Conservation (phyloP, 2,797 vertebrate genomes). For the Amblyopsis hoosieri region DNA sequence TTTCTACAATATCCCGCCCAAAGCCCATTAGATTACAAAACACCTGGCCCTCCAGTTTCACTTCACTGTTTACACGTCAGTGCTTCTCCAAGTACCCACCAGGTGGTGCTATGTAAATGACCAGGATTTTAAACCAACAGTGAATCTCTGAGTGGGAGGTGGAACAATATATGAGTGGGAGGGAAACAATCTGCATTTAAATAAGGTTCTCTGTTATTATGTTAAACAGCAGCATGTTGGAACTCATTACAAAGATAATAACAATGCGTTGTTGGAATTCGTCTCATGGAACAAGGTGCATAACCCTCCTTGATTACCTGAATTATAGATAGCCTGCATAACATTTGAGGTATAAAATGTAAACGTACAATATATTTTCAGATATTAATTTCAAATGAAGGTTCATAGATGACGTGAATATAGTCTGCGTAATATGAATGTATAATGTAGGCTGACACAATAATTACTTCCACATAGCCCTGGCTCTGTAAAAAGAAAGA, state of each 20-base stretch:
- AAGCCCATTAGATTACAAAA: neutral
- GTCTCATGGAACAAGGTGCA: slow-evolving; percentile 18
- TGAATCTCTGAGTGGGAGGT: slow-evolving; percentile 35
- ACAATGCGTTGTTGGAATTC: slow-evolving; percentile 62
- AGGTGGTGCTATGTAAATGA: slow-evolving; percentile 70
- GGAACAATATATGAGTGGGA: slow-evolving; percentile 9
- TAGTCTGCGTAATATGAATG: too few relatives aligned
- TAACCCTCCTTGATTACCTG: slow-evolving; percentile 14
- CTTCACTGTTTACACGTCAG: neutral
- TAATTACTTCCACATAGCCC: too few relatives aligned
- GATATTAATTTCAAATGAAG: too few relatives aligned
- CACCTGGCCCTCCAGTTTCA: neutral
- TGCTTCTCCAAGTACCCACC: slow-evolving; percentile 52
- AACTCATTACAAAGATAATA: slow-evolving; percentile 74
- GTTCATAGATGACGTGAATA: too few relatives aligned
- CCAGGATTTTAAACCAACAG: slow-evolving; percentile 41
- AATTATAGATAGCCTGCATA: slow-evolving; percentile 21
- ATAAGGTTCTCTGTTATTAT: slow-evolving; percentile 65
- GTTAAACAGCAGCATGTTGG: slow-evolving; percentile 70
- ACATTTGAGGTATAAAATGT: slow-evolving; percentile 40
- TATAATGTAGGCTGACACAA: too few relatives aligned
- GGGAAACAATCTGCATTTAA: slow-evolving; percentile 62
- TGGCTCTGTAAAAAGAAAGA: too few relatives aligned
- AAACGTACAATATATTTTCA: slow-evolving; percentile 26
- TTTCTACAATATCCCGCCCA: neutral